Conservation (phyloP, 1,140 invertebrate species). For the Chironomus striatipennis region DNA sequence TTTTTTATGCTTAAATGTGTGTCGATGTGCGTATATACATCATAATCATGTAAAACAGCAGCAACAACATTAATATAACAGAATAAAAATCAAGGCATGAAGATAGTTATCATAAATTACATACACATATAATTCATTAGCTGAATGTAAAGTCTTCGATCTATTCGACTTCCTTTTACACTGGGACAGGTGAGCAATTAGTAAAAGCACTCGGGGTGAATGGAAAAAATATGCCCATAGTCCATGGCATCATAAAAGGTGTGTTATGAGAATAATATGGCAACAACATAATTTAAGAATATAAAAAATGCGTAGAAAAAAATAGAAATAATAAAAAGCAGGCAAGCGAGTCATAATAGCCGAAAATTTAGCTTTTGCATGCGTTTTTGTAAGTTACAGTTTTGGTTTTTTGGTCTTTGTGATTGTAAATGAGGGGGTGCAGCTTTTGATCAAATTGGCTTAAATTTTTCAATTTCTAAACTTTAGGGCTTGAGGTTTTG, state of each 20-base stretch:
- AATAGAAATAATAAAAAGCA: not conserved
- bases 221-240: not conserved
- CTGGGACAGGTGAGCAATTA: conserved; percentile 11
- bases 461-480: no score
- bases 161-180: not conserved
- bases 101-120: conserved; percentile 7
- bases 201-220: not conserved
- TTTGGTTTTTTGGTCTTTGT: no score
- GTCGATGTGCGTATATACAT: no score
- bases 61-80: no score
- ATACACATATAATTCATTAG: not conserved
- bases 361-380: conserved; percentile 15
- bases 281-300: not conserved
- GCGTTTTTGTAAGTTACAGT: not conserved
- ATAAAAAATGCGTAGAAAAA: not conserved
- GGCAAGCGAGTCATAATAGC: not conserved
- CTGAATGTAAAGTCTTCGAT: not conserved
- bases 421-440: no score
- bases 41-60: no score
- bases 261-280: not conserved
- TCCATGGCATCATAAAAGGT: not conserved
- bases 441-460: no score
- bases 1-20: no score
- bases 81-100: not conserved
- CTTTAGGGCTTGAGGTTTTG: no score